Percentiles rank a stretch among this genome's conserved stretches.
phyloP scores from a whole-genome alignment of 2,888 invertebrate species.

The Ennomos fuscantarius region DNA sequence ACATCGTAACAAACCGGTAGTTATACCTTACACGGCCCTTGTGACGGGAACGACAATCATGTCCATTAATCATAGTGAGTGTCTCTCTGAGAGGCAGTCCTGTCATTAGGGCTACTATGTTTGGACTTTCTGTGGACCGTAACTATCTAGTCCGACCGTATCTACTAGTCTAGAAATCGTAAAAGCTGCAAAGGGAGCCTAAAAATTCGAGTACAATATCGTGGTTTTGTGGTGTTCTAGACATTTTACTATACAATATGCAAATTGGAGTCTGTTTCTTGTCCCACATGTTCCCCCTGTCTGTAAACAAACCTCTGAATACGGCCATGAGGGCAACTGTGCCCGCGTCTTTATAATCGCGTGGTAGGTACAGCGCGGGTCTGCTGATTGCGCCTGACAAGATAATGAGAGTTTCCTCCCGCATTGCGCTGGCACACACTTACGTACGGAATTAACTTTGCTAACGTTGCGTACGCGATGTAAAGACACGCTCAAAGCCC shows the following conservation, averaged over 20 bases:
- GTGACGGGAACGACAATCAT: constrained; percentile 34
- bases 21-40: constrained; percentile 23
- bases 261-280: no score
- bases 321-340: constrained; percentile 36
- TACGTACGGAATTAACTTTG: constrained; percentile 67
- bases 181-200: no score
- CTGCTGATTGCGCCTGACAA: constrained; percentile 81
- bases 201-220: no score
- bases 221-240: no score
- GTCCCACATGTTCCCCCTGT: neutral
- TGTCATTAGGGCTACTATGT: constrained; percentile 41
- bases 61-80: constrained; percentile 37
- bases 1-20: constrained; percentile 7
- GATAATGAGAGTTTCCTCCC: constrained; percentile 83
- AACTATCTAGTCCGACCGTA: neutral
- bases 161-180: neutral
- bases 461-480: constrained; percentile 41
- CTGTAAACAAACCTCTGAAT: constrained; percentile 10
- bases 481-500: constrained; percentile 59
- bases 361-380: constrained; percentile 48
- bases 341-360: constrained; percentile 20
- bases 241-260: no score
- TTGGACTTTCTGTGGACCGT: constrained; percentile 26
- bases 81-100: constrained; percentile 42
- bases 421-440: constrained; percentile 69